These are phyloP conservation scores for Aelia acuminata DNA, from an alignment of 2,888 invertebrate species.

Conservation along the genomic window DNA sequence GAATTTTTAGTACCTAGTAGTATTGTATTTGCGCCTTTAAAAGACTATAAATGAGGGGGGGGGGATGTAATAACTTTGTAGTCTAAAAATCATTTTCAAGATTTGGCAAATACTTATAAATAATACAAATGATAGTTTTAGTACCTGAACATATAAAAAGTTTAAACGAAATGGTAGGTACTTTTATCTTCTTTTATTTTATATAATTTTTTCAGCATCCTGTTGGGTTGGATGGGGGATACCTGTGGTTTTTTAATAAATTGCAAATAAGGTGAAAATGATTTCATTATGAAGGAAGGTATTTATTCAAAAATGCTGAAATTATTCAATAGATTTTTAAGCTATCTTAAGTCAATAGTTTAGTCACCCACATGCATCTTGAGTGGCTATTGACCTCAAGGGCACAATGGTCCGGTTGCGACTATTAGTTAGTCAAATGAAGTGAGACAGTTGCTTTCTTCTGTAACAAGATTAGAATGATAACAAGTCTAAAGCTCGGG, in stretches of 20 bases:
- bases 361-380: constrained; percentile 2
- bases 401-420: neutral
- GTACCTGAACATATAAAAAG: too few relatives aligned
- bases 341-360: neutral
- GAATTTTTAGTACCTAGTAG: too few relatives aligned
- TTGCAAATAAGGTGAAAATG: neutral
- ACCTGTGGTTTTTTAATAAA: neutral
- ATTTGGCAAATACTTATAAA: too few relatives aligned
- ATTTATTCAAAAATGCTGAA: neutral
- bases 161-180: too few relatives aligned
- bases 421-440: constrained; percentile 47
- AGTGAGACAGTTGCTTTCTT: constrained; percentile 6
- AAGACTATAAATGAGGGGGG: too few relatives aligned
- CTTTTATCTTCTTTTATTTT: too few relatives aligned
- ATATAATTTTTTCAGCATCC: too few relatives aligned
- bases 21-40: too few relatives aligned
- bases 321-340: neutral
- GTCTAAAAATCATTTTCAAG: too few relatives aligned
- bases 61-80: too few relatives aligned
- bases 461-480: constrained; percentile 31
- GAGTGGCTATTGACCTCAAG: constrained; percentile 37
- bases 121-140: too few relatives aligned
- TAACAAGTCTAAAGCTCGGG: neutral
- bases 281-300: neutral
- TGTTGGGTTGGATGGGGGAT: too few relatives aligned